Evolutionary conservation across 2,888 invertebrate species (phyloP).

Genomic region (Caenorhabditis imperialis): DNA sequence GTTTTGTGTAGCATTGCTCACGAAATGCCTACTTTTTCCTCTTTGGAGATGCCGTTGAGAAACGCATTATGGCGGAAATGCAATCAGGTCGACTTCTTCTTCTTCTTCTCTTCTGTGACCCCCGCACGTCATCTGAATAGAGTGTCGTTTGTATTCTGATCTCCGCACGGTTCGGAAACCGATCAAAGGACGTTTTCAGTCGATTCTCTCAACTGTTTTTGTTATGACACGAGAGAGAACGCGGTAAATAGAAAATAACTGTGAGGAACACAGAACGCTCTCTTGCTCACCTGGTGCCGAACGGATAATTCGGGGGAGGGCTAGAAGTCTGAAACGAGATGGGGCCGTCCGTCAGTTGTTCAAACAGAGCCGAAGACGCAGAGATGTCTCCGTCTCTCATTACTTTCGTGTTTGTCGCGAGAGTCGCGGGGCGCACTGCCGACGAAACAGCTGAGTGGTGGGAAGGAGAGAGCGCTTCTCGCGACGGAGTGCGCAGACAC

Average conservation of each 20-base stretch:
- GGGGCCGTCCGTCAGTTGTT: slow-evolving; percentile 31
- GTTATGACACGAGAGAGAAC: too few relatives aligned
- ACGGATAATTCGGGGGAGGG: too few relatives aligned
- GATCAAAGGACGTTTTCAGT: slow-evolving; percentile 6
- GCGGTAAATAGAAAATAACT: background rate
- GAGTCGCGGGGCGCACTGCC: slow-evolving; percentile 24
- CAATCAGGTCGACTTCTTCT: too few relatives aligned
- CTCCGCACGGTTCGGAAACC: background rate
- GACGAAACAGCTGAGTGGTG: slow-evolving; percentile 54
- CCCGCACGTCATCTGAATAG: slow-evolving; percentile 1
- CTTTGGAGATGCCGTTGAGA: too few relatives aligned
- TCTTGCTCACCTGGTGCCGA: too few relatives aligned
- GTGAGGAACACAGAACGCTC: slow-evolving; percentile 1
- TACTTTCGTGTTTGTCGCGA: slow-evolving; percentile 22
- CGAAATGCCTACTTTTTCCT: background rate
- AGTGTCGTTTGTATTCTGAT: background rate
- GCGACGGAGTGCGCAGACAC: slow-evolving; percentile 22
- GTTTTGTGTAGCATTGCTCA: background rate
- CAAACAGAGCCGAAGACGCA: slow-evolving; percentile 15
- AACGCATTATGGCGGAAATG: too few relatives aligned
- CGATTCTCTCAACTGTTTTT: background rate
- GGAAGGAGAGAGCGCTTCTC: slow-evolving; percentile 14
- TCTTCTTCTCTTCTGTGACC: slow-evolving; percentile 5
- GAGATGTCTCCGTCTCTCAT: slow-evolving; percentile 19
- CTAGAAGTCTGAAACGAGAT: too few relatives aligned